Base-by-base conservation (phyloP, 2,797 vertebrate species). In the Danio albolineatus region DNA sequence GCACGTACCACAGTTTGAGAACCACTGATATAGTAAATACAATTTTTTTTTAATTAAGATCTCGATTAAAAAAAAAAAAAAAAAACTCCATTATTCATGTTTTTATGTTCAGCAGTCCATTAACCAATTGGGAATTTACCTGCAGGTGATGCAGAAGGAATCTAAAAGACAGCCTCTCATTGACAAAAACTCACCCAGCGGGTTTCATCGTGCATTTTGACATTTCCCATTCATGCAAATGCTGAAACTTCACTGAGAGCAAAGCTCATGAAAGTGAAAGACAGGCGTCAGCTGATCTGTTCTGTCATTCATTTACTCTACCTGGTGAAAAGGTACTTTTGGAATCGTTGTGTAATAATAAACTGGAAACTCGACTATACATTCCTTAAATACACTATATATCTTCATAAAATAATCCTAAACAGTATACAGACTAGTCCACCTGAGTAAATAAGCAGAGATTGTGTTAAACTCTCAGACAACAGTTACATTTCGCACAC, bases 231-330 rank as follows among this genome's bases (percentile, higher is more conserved):
- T 66, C 10, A 48, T 39, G 5, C 53, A 39, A 38, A 61, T 61
- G 46, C 19, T 7, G 59, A 54, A 41, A 70, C 2, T 28, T 36
- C 7, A 49, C 6, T 36, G 12, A 19, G 9, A 56, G 53, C 57
- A 38, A 38, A 36, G 21, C 39, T 17, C 28, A 28, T 17, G 13
- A 16, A n/a, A 64, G 73, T 10, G 36, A 64, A 12, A 2, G 14
- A 17, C 36, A 51, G 2, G 0, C 14, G 4, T 51, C 28, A 17
- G 16, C 28, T 39, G 71, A 43, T 14, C 17, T 7, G 46, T 3
- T 53, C 59, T 75, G 48, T 76, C 61, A 76, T 56, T 76, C 14
- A 76, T 76, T 76, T 7, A 76, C 74, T 28, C 28, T 28, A 28
- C 28, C 51, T 2, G 39, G 2, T 46, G 10, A 41, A 48, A 74